Evolutionary conservation across 1,140 invertebrate species (phyloP).

Genomic region (Caerostris darwini): DNA sequence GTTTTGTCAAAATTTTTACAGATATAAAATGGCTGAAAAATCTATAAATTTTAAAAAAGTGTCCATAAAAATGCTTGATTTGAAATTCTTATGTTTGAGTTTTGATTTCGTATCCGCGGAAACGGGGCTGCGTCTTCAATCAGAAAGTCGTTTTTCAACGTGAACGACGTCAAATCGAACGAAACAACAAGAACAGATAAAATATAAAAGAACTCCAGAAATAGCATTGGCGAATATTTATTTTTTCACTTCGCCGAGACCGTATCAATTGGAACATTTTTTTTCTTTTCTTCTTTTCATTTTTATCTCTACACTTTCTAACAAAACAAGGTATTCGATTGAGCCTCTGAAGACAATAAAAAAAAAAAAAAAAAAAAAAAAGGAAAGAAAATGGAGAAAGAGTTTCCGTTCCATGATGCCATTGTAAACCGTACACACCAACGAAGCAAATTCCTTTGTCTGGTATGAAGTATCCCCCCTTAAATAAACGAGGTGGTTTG

Average conservation of each 20-base stretch:
- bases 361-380: no score
- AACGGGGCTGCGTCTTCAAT: neutral
- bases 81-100: slow-evolving; percentile 3
- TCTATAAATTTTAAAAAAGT: neutral
- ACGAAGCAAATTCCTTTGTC: neutral
- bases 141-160: neutral
- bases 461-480: neutral
- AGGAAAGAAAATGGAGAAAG: neutral
- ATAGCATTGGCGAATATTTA: neutral
- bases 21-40: neutral
- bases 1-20: no score
- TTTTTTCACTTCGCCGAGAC: neutral
- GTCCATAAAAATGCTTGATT: neutral
- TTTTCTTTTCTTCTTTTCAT: neutral
- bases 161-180: neutral
- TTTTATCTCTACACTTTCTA: neutral
- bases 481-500: neutral
- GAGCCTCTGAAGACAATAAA: neutral
- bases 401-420: neutral
- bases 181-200: neutral
- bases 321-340: neutral
- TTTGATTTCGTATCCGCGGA: slow-evolving; percentile 12
- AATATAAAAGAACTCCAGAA: neutral
- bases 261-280: neutral
- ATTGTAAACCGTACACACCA: neutral